These are phyloP conservation scores for Toxonevra muliebris DNA, from an alignment of 2,888 invertebrate species.

Conservation along the genomic window DNA sequence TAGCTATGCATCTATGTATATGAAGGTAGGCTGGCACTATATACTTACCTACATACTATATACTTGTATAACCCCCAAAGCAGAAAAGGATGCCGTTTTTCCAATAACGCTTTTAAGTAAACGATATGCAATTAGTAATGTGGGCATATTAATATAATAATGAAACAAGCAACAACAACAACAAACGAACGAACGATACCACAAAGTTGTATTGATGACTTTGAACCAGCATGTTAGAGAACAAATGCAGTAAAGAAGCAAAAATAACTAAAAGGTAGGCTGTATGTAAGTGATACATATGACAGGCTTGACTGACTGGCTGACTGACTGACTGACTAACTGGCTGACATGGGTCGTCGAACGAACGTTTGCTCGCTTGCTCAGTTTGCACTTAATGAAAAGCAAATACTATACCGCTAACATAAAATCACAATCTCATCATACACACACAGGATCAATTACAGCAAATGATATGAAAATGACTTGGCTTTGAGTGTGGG, in stretches of 20 bases:
- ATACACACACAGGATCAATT: conserved; percentile 50
- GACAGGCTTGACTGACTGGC: conserved; percentile 20
- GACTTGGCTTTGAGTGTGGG: conserved; percentile 10
- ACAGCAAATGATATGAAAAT: conserved; percentile 57
- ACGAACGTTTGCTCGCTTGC: no score
- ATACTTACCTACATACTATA: no score
- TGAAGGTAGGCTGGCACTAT: no score
- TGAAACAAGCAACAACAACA: conserved; percentile 7
- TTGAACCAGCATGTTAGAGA: neutral
- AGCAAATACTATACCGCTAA: conserved; percentile 22
- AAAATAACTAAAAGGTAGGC: neutral
- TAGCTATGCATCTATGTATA: no score
- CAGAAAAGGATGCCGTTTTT: no score
- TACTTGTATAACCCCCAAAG: no score
- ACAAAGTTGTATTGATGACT: neutral
- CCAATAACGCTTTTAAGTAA: no score
- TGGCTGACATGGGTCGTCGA: neutral
- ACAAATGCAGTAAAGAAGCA: conserved; percentile 17
- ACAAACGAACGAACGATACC: neutral
- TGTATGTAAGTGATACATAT: conserved; percentile 7
- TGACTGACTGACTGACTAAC: conserved; percentile 3
- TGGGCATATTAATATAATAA: conserved; percentile 11
- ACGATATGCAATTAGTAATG: no score
- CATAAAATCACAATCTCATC: conserved; percentile 11
- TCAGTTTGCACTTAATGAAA: conserved; percentile 11